These are phyloP conservation scores for Palaemon carinicauda DNA, from an alignment of 1,140 invertebrate species.

Conservation along the genomic window DNA sequence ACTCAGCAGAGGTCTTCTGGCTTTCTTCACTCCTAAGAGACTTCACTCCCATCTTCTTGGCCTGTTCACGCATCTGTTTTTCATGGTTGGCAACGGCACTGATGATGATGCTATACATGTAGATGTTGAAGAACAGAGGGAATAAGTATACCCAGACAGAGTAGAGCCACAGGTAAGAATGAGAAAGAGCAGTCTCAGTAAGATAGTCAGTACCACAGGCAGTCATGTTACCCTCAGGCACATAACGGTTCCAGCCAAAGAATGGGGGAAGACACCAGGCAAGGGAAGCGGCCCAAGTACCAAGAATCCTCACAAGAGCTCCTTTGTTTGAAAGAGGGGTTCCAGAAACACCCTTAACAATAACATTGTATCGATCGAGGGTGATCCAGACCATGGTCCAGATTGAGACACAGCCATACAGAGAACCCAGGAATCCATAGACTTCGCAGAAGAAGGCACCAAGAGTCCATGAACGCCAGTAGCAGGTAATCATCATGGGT, in stretches of 20 bases:
- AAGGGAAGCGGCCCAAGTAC: background rate
- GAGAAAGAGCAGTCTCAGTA: background rate
- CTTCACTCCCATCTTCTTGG: conserved; percentile 60
- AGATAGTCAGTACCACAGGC: conserved; percentile 17
- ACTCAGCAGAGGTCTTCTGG: conserved; percentile 20
- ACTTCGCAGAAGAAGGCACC: conserved; percentile 82
- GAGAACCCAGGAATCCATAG: conserved; percentile 76
- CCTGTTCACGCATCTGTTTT: background rate
- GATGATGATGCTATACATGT: conserved; percentile 66
- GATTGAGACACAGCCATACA: conserved; percentile 61
- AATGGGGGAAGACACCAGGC: conserved; percentile 52
- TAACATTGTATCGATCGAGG: conserved; percentile 61
- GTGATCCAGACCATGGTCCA: conserved; percentile 61
- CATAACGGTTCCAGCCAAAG: conserved; percentile 61
- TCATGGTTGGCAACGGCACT: conserved; percentile 66
- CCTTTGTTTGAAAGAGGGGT: background rate
- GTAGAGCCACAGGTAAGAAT: background rate
- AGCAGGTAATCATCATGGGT: conserved; percentile 73
- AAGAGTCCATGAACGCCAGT: conserved; percentile 59
- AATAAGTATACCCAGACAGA: conserved; percentile 29
- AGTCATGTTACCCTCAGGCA: conserved; percentile 56
- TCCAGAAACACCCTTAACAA: background rate
- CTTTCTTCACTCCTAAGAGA: conserved; percentile 61
- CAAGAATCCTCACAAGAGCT: background rate
- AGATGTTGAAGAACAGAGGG: conserved; percentile 59